These are phyloP conservation scores for Schrankia costaestrigalis DNA, from an alignment of 2,888 invertebrate species.

Conservation along the genomic window DNA sequence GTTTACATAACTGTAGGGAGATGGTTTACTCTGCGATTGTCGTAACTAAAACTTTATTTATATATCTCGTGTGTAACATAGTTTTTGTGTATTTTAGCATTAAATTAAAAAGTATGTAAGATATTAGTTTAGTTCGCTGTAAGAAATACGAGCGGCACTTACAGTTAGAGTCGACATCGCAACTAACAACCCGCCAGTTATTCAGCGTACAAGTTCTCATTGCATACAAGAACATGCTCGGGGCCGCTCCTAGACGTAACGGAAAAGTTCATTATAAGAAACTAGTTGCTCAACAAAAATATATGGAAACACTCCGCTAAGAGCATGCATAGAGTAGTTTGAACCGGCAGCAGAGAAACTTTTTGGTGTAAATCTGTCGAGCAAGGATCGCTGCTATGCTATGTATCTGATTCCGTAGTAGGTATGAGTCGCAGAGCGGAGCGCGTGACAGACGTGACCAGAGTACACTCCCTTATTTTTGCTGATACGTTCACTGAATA, in stretches of 20 bases:
- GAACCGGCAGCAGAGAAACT: constrained; percentile 28
- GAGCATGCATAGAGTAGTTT: constrained; percentile 25
- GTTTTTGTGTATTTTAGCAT: too few species aligned
- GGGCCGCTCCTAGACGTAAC: constrained; percentile 14
- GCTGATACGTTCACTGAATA: constrained; percentile 22
- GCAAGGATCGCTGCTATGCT: constrained; percentile 26
- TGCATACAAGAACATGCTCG: constrained; percentile 11
- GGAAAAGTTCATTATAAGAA: constrained; percentile 43
- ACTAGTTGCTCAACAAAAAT: constrained; percentile 35
- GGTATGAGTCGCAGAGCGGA: constrained; percentile 17
- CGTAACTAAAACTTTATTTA: too few species aligned
- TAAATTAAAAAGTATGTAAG: too few species aligned
- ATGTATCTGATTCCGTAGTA: constrained; percentile 14
- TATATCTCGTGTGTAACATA: too few species aligned
- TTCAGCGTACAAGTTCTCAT: constrained; percentile 21
- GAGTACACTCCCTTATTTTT: constrained; percentile 24
- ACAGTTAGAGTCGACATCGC: constrained; percentile 13
- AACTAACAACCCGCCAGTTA: constrained; percentile 17
- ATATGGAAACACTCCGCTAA: constrained; percentile 23
- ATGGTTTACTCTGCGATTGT: too few species aligned
- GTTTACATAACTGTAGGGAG: not conserved
- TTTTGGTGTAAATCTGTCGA: constrained; percentile 42
- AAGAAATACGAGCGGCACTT: constrained; percentile 12
- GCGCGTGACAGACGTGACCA: constrained; percentile 31
- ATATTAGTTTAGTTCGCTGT: too few species aligned